These are phyloP conservation scores for Otocyon megalotis DNA, from an alignment of 2,113 vertebrate species.

Conservation along the genomic window DNA sequence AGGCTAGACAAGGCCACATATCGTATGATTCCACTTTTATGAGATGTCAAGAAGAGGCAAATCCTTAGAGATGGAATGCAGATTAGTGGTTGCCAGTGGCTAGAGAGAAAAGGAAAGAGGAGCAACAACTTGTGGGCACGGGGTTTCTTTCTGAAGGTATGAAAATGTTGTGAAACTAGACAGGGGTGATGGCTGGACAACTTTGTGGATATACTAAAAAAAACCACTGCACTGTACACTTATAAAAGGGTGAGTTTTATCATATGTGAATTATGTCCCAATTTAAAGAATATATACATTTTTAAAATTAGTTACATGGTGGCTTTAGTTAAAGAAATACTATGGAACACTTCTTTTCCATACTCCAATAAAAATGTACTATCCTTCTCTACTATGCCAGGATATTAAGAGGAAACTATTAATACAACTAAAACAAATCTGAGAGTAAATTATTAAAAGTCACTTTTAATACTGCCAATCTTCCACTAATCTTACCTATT, in stretches of 20 bases:
- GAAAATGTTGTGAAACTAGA: constrained; percentile 33
- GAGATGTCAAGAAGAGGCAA: constrained; percentile 15
- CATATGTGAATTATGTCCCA: background rate
- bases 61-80: background rate
- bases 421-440: background rate
- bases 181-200: background rate
- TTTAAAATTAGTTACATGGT: constrained; percentile 11
- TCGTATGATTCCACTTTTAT: background rate
- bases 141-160: background rate
- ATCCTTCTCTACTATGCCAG: background rate
- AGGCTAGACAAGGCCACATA: background rate
- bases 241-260: background rate
- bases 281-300: constrained; percentile 14
- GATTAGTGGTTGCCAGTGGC: background rate
- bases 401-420: background rate
- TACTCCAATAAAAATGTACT: background rate
- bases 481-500: constrained; percentile 89
- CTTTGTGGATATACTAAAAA: background rate
- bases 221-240: background rate
- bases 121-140: background rate
- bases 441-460: background rate
- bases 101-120: background rate
- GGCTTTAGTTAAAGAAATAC: background rate
- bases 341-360: background rate
- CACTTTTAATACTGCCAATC: background rate